Evolutionary conservation across 2,113 vertebrate species (phyloP).

Genomic region (Poecilia latipinna): DNA sequence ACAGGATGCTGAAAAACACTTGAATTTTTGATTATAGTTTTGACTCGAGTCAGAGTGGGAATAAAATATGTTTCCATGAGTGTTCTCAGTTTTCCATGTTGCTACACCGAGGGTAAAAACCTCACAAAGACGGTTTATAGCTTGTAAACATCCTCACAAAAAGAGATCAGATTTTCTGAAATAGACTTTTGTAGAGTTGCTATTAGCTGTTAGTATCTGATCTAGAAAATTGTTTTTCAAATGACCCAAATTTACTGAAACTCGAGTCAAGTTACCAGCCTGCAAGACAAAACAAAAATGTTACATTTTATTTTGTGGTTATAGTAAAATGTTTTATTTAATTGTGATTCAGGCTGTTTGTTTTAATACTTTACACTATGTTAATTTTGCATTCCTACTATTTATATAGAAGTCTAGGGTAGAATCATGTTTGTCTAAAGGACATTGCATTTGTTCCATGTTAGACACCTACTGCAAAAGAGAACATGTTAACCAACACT

Average conservation of each 20-base stretch:
- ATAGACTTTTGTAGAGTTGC: not conserved
- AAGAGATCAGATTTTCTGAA: not conserved
- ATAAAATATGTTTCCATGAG: not conserved
- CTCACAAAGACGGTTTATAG: not conserved
- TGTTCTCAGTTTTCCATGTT: conserved; percentile 3
- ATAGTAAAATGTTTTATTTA: not conserved
- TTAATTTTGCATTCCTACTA: too few relatives aligned
- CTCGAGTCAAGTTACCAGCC: not conserved
- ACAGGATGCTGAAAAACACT: not conserved
- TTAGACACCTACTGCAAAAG: too few relatives aligned
- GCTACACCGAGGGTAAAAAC: not conserved
- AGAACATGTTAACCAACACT: too few relatives aligned
- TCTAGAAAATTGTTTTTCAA: not conserved
- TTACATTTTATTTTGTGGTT: not conserved
- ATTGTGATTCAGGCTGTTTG: not conserved
- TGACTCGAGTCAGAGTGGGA: not conserved
- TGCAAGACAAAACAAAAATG: not conserved
- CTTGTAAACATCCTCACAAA: not conserved
- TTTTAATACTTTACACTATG: not conserved
- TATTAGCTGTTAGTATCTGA: not conserved
- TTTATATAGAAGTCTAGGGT: too few relatives aligned
- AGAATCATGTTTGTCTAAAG: too few relatives aligned
- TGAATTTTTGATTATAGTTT: not conserved
- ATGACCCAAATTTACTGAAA: not conserved
- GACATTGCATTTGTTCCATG: too few relatives aligned